Evolutionary conservation across 2,888 invertebrate species (phyloP), one percentile per base, ranked within the genome.

Genomic region (Meloe dianella): DNA sequence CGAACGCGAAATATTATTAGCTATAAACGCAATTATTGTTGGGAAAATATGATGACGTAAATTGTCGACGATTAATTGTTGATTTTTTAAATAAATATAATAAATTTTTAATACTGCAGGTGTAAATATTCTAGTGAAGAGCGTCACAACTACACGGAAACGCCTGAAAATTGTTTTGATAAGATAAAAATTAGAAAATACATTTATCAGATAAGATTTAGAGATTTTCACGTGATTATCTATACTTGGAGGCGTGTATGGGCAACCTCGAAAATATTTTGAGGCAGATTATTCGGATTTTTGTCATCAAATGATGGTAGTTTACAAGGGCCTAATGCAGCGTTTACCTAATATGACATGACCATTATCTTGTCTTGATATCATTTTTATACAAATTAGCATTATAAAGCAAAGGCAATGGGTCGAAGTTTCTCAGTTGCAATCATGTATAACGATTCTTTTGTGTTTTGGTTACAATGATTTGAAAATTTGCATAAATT

Each of bases 1-100:
- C 0, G 83, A 83, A 67, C 75, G 75, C 3, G 83, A 82, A n/a
- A 84, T 67, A 65, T 80, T 82, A 67, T 84, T 83, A 32, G 80
- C 83, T 35, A 84, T 61, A 64, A 83, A 82, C 1, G 84, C 83
- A 8, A 82, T 72, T 17, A 84, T 62, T 0, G 83, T 77, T 4
- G 84, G 84, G 32, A 82, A 73, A 29, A 85, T 68, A 61, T 81
- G 80, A 61, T 79, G 73, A 24, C 81, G 75, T 22, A 83, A 72
- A 69, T 77, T 80, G 62, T 81, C 78, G 9, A 83, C 75, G 5
- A 84, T 75, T 14, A 73, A 73, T 63, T 82, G 80, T 68, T 82
- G 82, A 65, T 83, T 82, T 29, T 81, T 72, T 27, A 83, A 69
- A 68, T 80, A 79, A 0, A 80, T 78, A 70, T 81, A 83, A 75